A percentile compares a stretch with the other conserved stretches of the same genome.
phyloP scores from a whole-genome alignment of 2,113 vertebrate genomes.

The Vulpes lagopus region DNA sequence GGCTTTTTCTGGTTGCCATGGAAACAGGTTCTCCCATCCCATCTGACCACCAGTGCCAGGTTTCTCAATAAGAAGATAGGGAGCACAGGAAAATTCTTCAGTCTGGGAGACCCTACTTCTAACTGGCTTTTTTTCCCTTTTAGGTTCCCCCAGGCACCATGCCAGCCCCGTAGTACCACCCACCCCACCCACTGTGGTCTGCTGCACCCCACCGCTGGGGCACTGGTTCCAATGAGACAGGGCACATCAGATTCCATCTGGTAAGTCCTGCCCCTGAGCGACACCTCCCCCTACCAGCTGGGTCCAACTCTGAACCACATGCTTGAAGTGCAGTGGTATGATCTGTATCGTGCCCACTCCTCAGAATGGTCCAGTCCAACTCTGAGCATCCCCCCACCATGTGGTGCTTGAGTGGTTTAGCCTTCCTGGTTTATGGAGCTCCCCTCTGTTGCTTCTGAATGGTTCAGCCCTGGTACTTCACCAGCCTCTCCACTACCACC shows the following conservation, averaged over 20 bases:
- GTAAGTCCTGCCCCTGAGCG: conserved; percentile 70
- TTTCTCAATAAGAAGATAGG: conserved; percentile 51
- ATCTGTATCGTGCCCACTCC: conserved; percentile 36
- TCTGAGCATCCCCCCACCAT: neutral
- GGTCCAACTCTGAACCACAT: neutral
- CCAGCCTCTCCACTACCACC: conserved; percentile 45
- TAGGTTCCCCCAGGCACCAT: conserved; percentile 78
- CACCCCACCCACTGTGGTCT: conserved; percentile 46
- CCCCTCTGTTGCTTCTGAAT: conserved; percentile 65
- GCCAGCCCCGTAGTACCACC: conserved; percentile 66
- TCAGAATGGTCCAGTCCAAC: conserved; percentile 65
- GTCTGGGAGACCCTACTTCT: conserved; percentile 8
- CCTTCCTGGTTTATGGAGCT: conserved; percentile 26
- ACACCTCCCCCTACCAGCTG: neutral
- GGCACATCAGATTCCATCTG: conserved; percentile 68
- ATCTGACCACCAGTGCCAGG: conserved; percentile 64
- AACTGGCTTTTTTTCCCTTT: conserved; percentile 67
- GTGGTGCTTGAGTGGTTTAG: conserved; percentile 66
- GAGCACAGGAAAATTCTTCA: conserved; percentile 35
- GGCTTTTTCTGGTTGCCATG: conserved; percentile 75
- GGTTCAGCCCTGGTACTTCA: conserved; percentile 64
- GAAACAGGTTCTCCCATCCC: conserved; percentile 74
- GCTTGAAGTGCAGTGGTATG: neutral
- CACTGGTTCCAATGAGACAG: conserved; percentile 79
- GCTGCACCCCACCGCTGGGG: conserved; percentile 71